Evolutionary conservation across 1,140 invertebrate genomes (phyloP).

Genomic region (Drosophila sp.): DNA sequence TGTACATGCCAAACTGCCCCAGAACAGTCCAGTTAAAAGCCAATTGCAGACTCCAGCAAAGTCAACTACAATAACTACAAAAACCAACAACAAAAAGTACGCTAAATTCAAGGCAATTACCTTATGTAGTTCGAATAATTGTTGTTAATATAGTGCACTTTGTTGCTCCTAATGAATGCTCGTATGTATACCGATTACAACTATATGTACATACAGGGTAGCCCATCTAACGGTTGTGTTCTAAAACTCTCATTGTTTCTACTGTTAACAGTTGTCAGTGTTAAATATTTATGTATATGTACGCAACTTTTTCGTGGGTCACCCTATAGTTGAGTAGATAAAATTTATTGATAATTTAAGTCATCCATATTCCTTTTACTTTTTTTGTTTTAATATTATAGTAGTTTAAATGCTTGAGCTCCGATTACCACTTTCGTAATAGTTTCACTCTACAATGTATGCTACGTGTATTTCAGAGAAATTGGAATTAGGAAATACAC

Average conservation of each 20-base stretch:
- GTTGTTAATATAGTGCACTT: constrained; percentile 9
- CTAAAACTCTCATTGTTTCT: no score
- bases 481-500: neutral
- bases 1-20: constrained; percentile 45
- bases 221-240: no score
- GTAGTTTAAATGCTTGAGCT: constrained; percentile 4
- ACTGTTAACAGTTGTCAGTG: no score
- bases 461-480: no score
- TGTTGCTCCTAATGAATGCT: neutral
- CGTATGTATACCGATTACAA: constrained; percentile 2
- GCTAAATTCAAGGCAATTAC: constrained; percentile 31
- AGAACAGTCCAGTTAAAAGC: constrained; percentile 46
- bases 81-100: constrained; percentile 39
- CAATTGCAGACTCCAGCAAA: constrained; percentile 40
- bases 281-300: no score
- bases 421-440: neutral
- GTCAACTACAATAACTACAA: constrained; percentile 27
- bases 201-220: neutral
- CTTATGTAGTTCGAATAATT: constrained; percentile 19
- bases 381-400: neutral
- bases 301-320: no score
- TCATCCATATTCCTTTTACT: constrained; percentile 9
- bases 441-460: neutral
- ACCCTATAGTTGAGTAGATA: constrained; percentile 1
- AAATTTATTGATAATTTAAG: constrained; percentile 1